Conservation (phyloP, 1,140 invertebrate genomes). For the Ptiloglossa arizonensis region DNA sequence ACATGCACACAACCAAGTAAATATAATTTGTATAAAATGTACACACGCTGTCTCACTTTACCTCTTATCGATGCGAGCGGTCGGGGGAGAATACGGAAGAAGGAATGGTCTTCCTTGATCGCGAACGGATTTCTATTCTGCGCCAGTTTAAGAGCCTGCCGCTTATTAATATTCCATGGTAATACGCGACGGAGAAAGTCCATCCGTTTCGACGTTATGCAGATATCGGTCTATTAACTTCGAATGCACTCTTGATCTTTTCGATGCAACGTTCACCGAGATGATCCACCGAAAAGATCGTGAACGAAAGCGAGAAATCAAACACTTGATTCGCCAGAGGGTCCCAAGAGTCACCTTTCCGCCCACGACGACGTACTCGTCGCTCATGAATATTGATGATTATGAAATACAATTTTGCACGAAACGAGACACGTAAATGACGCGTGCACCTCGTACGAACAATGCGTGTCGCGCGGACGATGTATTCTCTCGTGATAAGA, state of each 20-base stretch:
- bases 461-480: neutral
- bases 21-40: slow-evolving; percentile 41
- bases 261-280: neutral
- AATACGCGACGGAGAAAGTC: neutral
- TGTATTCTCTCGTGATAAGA: neutral
- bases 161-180: slow-evolving; percentile 2
- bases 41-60: neutral
- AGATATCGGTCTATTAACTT: neutral
- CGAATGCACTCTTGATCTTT: neutral
- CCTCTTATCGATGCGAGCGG: too few species aligned
- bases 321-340: slow-evolving; percentile 27
- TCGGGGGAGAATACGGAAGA: too few species aligned
- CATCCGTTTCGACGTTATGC: neutral
- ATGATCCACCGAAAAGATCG: neutral
- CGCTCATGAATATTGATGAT: slow-evolving; percentile 31
- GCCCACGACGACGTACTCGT: slow-evolving; percentile 13
- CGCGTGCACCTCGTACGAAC: neutral
- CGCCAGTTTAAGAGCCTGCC: neutral
- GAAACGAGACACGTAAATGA: neutral
- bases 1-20: slow-evolving; percentile 4
- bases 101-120: neutral
- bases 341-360: slow-evolving; percentile 21
- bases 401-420: neutral
- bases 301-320: neutral
- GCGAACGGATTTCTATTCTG: neutral